Evolutionary conservation across 1,140 invertebrate genomes (phyloP).

Genomic region (Lysiphlebus fabarum): DNA sequence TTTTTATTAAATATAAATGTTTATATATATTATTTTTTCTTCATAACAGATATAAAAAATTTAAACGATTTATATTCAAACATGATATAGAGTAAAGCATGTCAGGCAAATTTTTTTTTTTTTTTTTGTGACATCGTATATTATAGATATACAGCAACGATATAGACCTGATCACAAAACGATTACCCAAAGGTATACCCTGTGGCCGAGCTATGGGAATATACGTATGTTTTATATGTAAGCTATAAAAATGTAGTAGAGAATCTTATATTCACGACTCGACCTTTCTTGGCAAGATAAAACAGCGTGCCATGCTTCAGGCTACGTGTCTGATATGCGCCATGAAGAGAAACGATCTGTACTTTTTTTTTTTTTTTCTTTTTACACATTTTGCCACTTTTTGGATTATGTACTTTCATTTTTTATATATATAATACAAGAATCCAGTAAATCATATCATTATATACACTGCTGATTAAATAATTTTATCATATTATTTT

Average conservation of each 20-base stretch:
- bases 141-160: conserved; percentile 1
- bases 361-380: too few species aligned
- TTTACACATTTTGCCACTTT: conserved; percentile 22
- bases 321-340: conserved; percentile 16
- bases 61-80: too few species aligned
- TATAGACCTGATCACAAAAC: conserved; percentile 21
- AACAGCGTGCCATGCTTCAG: conserved; percentile 20
- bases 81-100: too few species aligned
- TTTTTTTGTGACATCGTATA: conserved; percentile 5
- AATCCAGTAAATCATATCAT: too few species aligned
- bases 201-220: conserved; percentile 5
- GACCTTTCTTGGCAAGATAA: conserved; percentile 30
- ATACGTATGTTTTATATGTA: conserved; percentile 26
- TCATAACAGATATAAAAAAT: too few species aligned
- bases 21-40: too few species aligned
- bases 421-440: too few species aligned
- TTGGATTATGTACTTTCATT: too few species aligned
- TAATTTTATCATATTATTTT: too few species aligned
- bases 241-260: conserved; percentile 37
- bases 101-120: not conserved
- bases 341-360: not conserved
- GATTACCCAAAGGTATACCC: conserved; percentile 11
- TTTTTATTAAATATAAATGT: too few species aligned
- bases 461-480: too few species aligned
- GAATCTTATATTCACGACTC: conserved; percentile 30